phyloP scores from a whole-genome alignment of 2,888 invertebrate species.

The Chymomyza procnemis region DNA sequence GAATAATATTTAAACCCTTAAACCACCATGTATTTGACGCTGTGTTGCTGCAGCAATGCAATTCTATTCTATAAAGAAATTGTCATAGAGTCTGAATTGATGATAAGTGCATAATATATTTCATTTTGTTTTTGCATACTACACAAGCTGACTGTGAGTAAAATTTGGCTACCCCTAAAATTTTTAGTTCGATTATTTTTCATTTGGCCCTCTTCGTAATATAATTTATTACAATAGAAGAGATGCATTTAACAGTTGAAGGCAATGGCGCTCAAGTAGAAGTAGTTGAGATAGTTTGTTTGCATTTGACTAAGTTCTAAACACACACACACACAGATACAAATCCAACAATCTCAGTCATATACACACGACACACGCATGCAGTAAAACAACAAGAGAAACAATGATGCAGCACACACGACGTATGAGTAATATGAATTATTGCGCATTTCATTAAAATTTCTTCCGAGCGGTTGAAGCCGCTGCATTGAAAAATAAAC shows the following conservation, averaged over 20 bases:
- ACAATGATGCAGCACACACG: conserved; percentile 7
- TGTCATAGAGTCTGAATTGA: too few species aligned
- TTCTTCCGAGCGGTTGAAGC: conserved; percentile 40
- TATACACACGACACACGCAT: background rate
- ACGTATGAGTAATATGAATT: conserved; percentile 61
- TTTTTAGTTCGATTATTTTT: too few species aligned
- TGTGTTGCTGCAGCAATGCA: too few species aligned
- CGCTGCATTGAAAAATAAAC: conserved; percentile 26
- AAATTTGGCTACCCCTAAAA: too few species aligned
- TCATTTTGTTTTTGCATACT: too few species aligned
- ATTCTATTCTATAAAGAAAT: too few species aligned
- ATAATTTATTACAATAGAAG: background rate
- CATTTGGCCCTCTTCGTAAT: background rate
- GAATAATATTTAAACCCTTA: too few species aligned
- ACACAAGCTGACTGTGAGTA: too few species aligned
- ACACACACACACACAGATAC: too few species aligned
- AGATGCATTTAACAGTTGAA: conserved; percentile 4
- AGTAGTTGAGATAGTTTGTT: conserved; percentile 47
- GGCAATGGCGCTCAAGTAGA: conserved; percentile 43
- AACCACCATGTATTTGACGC: too few species aligned
- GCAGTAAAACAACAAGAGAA: background rate
- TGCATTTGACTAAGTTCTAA: conserved; percentile 17
- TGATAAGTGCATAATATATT: too few species aligned
- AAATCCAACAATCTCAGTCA: too few species aligned
- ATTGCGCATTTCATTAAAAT: conserved; percentile 64